Evolutionary conservation across 2,113 vertebrate species (phyloP).

Genomic region (Struthio camelus): DNA sequence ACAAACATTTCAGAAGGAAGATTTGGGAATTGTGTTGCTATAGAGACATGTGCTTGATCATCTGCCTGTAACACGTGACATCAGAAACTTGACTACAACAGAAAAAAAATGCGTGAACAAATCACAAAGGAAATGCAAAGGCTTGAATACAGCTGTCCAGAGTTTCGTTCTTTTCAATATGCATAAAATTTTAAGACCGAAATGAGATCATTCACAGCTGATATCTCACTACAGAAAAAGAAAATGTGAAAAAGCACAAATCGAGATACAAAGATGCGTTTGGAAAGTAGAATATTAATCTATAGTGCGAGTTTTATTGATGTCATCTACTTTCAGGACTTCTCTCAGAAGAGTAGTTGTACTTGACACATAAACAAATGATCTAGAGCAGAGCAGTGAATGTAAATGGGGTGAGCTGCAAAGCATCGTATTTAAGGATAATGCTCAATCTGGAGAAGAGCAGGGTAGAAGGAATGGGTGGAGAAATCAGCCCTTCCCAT

Average conservation of each 20-base stretch:
- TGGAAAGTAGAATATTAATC: background rate
- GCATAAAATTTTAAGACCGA: background rate
- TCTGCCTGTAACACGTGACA: background rate
- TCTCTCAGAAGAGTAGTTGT: background rate
- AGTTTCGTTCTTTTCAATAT: background rate
- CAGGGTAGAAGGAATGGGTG: fast-evolving
- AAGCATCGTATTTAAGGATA: background rate
- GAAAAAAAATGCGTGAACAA: constrained; percentile 17
- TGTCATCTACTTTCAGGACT: background rate
- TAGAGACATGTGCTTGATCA: background rate
- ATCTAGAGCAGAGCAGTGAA: background rate
- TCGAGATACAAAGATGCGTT: background rate
- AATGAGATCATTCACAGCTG: background rate
- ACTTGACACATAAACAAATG: background rate
- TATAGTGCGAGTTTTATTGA: background rate
- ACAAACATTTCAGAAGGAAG: background rate
- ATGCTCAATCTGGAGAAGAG: background rate
- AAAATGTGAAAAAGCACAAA: background rate
- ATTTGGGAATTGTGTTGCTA: background rate
- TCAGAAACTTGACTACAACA: constrained; percentile 28
- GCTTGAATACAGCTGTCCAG: constrained; percentile 27
- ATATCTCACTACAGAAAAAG: background rate
- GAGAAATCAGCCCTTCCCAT: background rate
- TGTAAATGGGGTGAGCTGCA: background rate
- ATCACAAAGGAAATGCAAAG: background rate